Evolutionary conservation across 1,140 invertebrate genomes (phyloP), one percentile per base, ranked within the genome.

Genomic region (Marisa cornuarietis): DNA sequence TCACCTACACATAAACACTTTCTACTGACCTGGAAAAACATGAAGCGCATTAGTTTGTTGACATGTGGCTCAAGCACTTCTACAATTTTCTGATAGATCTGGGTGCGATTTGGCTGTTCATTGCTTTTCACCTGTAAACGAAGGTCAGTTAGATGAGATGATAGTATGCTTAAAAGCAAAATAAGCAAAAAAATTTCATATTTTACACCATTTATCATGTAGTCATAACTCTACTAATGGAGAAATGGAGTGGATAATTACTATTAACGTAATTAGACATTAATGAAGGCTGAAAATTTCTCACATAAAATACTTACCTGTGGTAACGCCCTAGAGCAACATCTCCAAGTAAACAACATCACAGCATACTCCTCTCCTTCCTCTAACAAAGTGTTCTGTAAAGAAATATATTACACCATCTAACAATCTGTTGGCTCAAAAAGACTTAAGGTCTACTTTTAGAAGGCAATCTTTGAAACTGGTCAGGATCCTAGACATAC

Each of bases 331-430:
- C 98, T 93, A 0, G 97, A 99, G 90, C 98, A 99, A 92, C 98
- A 99, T 84, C 98, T 92, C 98, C 98, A 99, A 3, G 98, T 99
- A 90, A 99, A 99, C 49, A 99, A 91, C 96, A 99, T 99, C 6
- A 98, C 97, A 0, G 98, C 98, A 94, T 99, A 98, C 83, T 97
- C 95, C 83, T 98, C 94, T 9, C 98, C 98, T 93, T 99, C 97
- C 88, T 98, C 97, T n/a, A 99, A 92, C 73, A 99, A 92, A 87
- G 98, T 96, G 92, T 99, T 99, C 97, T 99, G 88, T 74, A 92
- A 87, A 84, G 83, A 42, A 83, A 74, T 69, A 75, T 72, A 6
- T 42, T 6, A 42, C 6, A 42, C 31, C 24, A 58, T 8, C 54
- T 58, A 18, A 58, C 4, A 58, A 18, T 58, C 54, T 3, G 54